Evolutionary conservation across 2,888 invertebrate species (phyloP), one percentile per base, ranked within the genome.

Genomic region (Eulithis testata): DNA sequence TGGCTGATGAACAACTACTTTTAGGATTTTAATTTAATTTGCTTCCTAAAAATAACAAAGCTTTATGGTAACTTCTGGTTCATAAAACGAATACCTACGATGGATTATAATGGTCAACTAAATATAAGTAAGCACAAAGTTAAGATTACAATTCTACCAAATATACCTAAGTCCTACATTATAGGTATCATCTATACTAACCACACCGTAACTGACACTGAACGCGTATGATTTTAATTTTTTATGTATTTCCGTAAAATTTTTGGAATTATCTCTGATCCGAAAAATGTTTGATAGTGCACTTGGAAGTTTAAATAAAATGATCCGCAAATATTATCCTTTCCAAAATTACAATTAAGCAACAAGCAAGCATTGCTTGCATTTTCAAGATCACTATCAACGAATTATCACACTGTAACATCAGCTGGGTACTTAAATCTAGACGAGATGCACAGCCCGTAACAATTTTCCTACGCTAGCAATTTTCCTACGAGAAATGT

Each of bases 391-490:
- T 73, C 70, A 66, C 21, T 21, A 72, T 37, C 71, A 75, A 77
- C 67, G 72, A 75, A 66, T 73, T 73, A 74, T 76, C 73, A 71
- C 76, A 72, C 79, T 75, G 73, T 78, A 76, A 77, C 71, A 74
- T 80, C 75, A 78, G 85, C 83, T 86, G 21, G 21, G 21, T 21
- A 83, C 86, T 86, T 90, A 89, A 80, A 77, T 75, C 84, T 91
- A 90, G 74, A 82, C 77, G 73, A 84, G 86, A 88, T 85, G 87
- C 90, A 92, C 91, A 91, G 91, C 91, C 91, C 82, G 85, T 84
- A 85, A 81, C 80, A 70, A 83, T 84, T 75, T 82, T 65, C 84
- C 85, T 90, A 90, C 81, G 76, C 85, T 89, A 88, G 79, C 31
- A 5, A 31, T 4, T 21, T 21, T 21, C 21, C 21, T 82, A 85